Evolutionary conservation across 2,113 vertebrate genomes (phyloP).

Genomic region (Dasyprocta punctata): DNA sequence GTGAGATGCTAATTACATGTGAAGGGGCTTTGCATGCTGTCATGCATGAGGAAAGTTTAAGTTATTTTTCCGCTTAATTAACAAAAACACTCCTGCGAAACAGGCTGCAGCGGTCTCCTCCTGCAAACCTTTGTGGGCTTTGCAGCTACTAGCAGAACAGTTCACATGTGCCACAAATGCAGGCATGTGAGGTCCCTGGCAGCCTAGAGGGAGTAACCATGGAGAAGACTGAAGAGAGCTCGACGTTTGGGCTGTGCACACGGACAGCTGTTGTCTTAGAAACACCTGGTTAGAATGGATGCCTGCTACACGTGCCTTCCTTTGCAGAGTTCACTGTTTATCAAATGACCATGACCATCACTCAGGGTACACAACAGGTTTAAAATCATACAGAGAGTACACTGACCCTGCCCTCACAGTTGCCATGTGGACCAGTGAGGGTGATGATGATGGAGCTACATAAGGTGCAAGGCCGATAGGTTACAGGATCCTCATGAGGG

Average conservation of each 20-base stretch:
- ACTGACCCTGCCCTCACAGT: accelerated
- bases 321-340: not conserved
- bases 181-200: not conserved
- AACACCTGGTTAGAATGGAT: not conserved
- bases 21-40: not conserved
- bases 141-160: not conserved
- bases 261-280: slow-evolving; percentile 45
- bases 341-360: not conserved
- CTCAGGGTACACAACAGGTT: not conserved
- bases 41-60: not conserved
- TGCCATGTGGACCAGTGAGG: accelerated
- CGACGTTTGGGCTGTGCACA: not conserved
- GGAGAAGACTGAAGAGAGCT: not conserved
- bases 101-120: not conserved
- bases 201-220: not conserved
- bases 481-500: not conserved
- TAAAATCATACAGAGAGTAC: not conserved
- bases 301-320: not conserved
- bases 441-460: not conserved
- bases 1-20: not conserved
- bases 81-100: not conserved
- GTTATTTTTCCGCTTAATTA: slow-evolving; percentile 56
- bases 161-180: not conserved
- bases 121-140: not conserved
- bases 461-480: accelerated